Base-by-base conservation (phyloP, 2,113 vertebrate species). In the Coregonus clupeaformis region DNA sequence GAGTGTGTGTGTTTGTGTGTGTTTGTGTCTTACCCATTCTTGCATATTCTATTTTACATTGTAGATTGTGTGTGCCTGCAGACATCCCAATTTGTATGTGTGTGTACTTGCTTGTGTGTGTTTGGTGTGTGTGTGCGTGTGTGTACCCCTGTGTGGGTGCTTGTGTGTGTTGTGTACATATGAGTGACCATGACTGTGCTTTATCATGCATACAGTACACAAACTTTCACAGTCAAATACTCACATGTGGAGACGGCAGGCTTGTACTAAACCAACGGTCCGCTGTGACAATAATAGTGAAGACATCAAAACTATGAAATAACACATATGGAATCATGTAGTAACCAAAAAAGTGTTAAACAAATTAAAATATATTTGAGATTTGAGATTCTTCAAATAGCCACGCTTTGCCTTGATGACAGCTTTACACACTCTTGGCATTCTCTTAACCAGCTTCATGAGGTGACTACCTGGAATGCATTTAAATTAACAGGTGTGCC, bases 161-260 rank as follows among this genome's bases (percentile, higher is more conserved):
- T 4, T 57, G 20, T 47, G 71, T 47, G n/a, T 36, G 20, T 47
- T 27, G 20, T 18, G 14, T 29, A 47, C 25, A 47, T 13, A 5
- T 77, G 75, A 72, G 11, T 72, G 75, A 72, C 59, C 45, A 68
- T 75, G 74, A 71, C 73, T 64, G 32, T 64, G 79, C 73, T 79
- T 45, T 45, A 62, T 49, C 68, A 69, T 78, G 78, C 82, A 74
- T 69, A 60, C 25, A 52, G 72, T 30, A 70, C 78, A 72, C 72
- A 79, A 77, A 24, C 60, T 75, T 84, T 84, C 75, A 81, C 81
- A 84, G 79, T 82, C 72, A 78, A 80, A 70, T 76, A 11, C 36
- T 71, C 62, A 68, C 78, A 80, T 76, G 83, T 60, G n/a, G 79
- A 2, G 77, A 74, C 25, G 69, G 74, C 67, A 72, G 73, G 20